Conservation (phyloP, 1,140 invertebrate species). For the Homalodisca vitripennis region DNA sequence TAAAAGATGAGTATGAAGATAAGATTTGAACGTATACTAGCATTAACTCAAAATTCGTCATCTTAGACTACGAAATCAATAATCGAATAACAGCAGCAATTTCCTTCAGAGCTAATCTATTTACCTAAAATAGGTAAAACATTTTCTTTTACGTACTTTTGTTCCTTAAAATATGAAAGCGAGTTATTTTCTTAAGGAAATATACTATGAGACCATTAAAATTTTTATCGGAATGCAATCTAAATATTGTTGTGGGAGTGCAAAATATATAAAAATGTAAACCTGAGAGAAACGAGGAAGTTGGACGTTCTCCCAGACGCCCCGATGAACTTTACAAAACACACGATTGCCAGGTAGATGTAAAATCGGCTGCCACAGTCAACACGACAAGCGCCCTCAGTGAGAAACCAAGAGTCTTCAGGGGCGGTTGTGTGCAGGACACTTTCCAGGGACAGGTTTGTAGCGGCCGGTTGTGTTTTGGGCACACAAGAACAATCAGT, state of each 20-base stretch:
- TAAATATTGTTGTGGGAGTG: too few species aligned
- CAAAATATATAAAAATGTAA: background rate
- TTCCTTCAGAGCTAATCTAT: too few species aligned
- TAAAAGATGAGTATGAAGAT: too few species aligned
- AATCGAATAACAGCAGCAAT: too few species aligned
- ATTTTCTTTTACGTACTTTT: too few species aligned
- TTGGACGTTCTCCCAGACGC: conserved; percentile 33
- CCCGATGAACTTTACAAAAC: conserved; percentile 31
- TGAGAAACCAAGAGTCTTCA: background rate
- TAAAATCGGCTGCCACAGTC: conserved; percentile 34
- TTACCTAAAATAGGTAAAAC: too few species aligned
- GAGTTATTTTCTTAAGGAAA: background rate
- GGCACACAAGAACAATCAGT: conserved; percentile 37
- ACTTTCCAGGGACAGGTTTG: background rate
- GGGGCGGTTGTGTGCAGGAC: background rate
- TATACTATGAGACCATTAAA: background rate
- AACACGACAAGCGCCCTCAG: conserved; percentile 36
- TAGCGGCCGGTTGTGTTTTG: background rate
- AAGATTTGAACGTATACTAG: too few species aligned
- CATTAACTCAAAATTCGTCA: too few species aligned
- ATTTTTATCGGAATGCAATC: too few species aligned
- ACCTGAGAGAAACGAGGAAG: conserved; percentile 37
- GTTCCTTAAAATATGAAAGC: too few species aligned
- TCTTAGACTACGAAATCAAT: too few species aligned
- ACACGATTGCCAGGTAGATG: conserved; percentile 33